Evolutionary conservation across 2,888 invertebrate species (phyloP).

Genomic region (Spodoptera exigua): DNA sequence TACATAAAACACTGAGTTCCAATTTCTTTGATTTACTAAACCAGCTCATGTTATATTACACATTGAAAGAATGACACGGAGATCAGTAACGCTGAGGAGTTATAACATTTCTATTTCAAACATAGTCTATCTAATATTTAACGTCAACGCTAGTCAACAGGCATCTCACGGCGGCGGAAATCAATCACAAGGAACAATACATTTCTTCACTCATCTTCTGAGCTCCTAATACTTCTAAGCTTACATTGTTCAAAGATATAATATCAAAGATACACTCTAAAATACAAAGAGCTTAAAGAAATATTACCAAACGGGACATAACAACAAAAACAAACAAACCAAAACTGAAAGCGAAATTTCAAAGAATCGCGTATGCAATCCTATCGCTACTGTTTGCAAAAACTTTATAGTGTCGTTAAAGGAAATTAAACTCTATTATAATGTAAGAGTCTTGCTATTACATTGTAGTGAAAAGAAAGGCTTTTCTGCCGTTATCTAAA

Average conservation of each 20-base stretch:
- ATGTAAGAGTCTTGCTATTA: slow-evolving; percentile 60
- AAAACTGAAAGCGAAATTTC: slow-evolving; percentile 71
- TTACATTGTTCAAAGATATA: slow-evolving; percentile 36
- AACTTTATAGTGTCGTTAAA: slow-evolving; percentile 58
- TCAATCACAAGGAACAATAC: slow-evolving; percentile 40
- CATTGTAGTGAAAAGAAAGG: slow-evolving; percentile 53
- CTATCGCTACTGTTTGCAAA: slow-evolving; percentile 73
- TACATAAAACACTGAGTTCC: slow-evolving; percentile 1
- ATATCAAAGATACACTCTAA: slow-evolving; percentile 46
- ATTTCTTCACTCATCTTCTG: slow-evolving; percentile 25
- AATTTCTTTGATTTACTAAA: slow-evolving; percentile 8
- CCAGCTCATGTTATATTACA: slow-evolving; percentile 5
- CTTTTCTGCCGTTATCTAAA: slow-evolving; percentile 71
- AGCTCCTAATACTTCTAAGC: slow-evolving; percentile 14
- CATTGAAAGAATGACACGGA: slow-evolving; percentile 7
- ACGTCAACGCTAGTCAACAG: too few relatives aligned
- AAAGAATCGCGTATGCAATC: slow-evolving; percentile 74
- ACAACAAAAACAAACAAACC: slow-evolving; percentile 68
- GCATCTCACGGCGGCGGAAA: slow-evolving; percentile 31
- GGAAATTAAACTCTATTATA: slow-evolving; percentile 66
- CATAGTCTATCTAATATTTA: slow-evolving; percentile 27
- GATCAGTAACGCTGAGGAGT: slow-evolving; percentile 13
- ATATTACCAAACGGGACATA: slow-evolving; percentile 68
- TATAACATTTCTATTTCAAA: slow-evolving; percentile 15
- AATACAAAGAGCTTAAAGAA: slow-evolving; percentile 61